These are phyloP conservation scores for Cephus rjabovi DNA, from an alignment of 2,888 invertebrate genomes.

Conservation along the genomic window DNA sequence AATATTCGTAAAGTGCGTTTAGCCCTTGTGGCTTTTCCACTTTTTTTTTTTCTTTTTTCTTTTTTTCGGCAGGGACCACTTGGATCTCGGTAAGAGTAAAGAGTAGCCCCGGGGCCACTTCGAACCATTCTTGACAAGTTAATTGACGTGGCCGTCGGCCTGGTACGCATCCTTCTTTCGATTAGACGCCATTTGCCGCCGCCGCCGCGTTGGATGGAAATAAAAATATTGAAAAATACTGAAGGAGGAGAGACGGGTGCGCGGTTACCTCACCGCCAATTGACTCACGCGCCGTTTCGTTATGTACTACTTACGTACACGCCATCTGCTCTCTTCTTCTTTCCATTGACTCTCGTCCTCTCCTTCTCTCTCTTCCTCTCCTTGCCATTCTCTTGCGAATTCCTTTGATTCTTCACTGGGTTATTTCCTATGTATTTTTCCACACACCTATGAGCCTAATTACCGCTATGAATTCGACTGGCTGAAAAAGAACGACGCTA, in stretches of 20 bases:
- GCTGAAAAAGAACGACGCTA: background rate
- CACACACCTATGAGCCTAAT: background rate
- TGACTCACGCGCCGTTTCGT: background rate
- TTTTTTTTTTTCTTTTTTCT: background rate
- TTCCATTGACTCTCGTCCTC: background rate
- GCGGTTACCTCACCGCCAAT: background rate
- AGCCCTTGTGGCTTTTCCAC: background rate
- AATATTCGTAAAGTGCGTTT: background rate
- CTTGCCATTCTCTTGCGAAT: background rate
- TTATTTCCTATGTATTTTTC: background rate
- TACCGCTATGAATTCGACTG: background rate
- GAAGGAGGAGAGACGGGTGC: background rate
- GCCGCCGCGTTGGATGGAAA: background rate
- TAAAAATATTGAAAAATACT: background rate
- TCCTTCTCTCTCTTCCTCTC: background rate
- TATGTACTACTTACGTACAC: background rate
- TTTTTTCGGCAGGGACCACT: background rate
- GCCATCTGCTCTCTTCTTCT: background rate
- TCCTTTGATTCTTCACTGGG: background rate
- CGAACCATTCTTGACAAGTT: conserved; percentile 17
- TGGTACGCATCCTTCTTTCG: conserved; percentile 15
- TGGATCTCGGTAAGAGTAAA: background rate
- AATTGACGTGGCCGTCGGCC: conserved; percentile 19
- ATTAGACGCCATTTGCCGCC: conserved; percentile 15
- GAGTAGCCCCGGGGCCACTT: background rate